Base-by-base conservation (phyloP, 2,888 invertebrate genomes). In the Branchinecta sandiegonensis region DNA sequence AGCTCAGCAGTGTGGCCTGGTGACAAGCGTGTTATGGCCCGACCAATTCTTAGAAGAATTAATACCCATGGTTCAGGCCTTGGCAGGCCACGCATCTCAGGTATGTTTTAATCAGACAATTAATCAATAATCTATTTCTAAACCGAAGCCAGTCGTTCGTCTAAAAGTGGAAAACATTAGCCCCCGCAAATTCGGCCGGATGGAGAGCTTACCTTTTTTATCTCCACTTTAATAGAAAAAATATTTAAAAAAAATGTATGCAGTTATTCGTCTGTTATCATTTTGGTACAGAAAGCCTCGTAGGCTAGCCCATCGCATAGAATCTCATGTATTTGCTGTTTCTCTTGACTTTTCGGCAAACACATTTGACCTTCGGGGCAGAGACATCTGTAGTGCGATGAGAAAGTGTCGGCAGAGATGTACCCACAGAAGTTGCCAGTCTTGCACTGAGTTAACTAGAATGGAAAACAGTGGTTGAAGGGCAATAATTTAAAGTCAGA, bases 1-100 rank as follows among this genome's bases (percentile, higher is more conserved):
- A 77, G 93, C 90, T 1, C 79, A 85, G 68, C 82, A 84, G 70
- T 83, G 85, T 68, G 93, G 94, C 2, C 82, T 95, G 67, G 86
- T 94, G 23, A 86, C 89, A 67, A 86, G 89, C 76, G 83, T 88
- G 67, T 80, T 92, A 71, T 86, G 88, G 85, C 85, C 89, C 0
- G 85, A 86, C 71, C 84, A 85, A 73, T 88, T 90, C 75, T 83
- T 85, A 73, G 86, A 87, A 69, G 89, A 90, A 76, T 82, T 91
- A 37, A 81, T 87, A 67, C 82, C 83, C 14, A 80, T 86, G 64
- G 83, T 87, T 37, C 83, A 82, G 72, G 82, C 84, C 70, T 84
- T 93, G 77, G 86, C 90, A 46, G 80, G 82, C 64, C 85, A 87
- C 74, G 89, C 91, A 0, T 79, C 82, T 69, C 86, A 88, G 83